phyloP scores from a whole-genome alignment of 2,113 vertebrate genomes.

The Nanger granti region DNA sequence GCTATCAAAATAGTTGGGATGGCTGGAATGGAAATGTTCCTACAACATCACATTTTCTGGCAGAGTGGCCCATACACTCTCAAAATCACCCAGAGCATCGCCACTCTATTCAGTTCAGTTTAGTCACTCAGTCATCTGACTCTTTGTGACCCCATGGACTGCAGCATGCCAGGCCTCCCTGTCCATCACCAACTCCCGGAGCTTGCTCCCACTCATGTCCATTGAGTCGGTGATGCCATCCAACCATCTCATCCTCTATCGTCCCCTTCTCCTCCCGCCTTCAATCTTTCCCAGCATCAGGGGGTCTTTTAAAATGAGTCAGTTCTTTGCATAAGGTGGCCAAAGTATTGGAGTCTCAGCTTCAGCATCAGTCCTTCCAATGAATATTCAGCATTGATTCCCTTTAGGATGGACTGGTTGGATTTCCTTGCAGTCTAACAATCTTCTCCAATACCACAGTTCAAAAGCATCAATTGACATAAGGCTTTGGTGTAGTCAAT shows the following conservation, averaged over 20 bases:
- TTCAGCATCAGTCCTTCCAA: not conserved
- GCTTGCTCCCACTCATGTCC: fast-evolving
- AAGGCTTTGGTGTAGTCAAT: not conserved
- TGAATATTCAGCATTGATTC: not conserved
- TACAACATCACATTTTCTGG: fast-evolving
- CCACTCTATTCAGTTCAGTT: not conserved
- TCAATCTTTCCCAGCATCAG: not conserved
- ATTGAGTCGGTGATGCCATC: not conserved
- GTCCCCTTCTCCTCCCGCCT: not conserved
- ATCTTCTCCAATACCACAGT: not conserved
- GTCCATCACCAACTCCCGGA: not conserved
- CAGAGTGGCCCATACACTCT: fast-evolving
- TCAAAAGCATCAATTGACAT: not conserved
- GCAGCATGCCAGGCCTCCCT: not conserved
- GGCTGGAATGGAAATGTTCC: fast-evolving
- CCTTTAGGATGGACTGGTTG: not conserved
- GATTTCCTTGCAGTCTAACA: not conserved
- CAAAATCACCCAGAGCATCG: fast-evolving
- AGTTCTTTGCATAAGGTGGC: not conserved
- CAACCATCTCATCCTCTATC: not conserved
- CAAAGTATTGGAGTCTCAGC: not conserved
- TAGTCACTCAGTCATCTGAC: not conserved
- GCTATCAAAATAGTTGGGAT: not conserved
- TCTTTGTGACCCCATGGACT: not conserved
- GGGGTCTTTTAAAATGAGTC: not conserved